Percentiles rank a stretch among this genome's conserved stretches.
phyloP scores from a whole-genome alignment of 1,140 invertebrate species.

The Drosophila pandora region DNA sequence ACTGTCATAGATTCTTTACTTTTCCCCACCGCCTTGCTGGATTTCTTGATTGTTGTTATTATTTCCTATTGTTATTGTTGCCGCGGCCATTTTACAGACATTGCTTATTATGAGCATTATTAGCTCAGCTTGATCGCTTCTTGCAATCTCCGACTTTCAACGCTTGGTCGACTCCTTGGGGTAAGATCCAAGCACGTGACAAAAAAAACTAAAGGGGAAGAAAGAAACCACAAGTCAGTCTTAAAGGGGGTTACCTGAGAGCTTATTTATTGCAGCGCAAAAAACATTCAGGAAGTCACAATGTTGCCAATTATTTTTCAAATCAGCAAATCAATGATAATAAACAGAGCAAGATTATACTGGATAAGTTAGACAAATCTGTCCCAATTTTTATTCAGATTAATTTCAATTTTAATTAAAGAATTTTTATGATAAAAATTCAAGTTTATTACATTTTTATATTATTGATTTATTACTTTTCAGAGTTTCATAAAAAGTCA shows the following conservation, averaged over 20 bases:
- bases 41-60: constrained; percentile 44
- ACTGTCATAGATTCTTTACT: constrained; percentile 42
- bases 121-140: constrained; percentile 29
- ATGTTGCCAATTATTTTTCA: neutral
- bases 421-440: neutral
- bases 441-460: too few relatives aligned
- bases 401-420: neutral
- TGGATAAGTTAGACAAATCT: neutral
- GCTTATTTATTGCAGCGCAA: neutral
- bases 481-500: neutral
- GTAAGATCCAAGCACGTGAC: constrained; percentile 5
- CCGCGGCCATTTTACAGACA: constrained; percentile 32
- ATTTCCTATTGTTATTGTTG: constrained; percentile 62
- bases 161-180: neutral
- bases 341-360: too few relatives aligned
- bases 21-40: constrained; percentile 18
- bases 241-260: neutral
- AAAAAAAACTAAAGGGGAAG: neutral
- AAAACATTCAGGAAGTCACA: neutral
- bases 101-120: constrained; percentile 61
- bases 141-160: constrained; percentile 14
- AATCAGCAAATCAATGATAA: neutral
- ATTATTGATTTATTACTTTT: neutral
- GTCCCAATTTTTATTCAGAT: neutral
- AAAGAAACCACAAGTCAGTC: neutral